These are phyloP conservation scores for Myotis planiceps DNA, from an alignment of 2,797 vertebrate genomes.

Conservation along the genomic window DNA sequence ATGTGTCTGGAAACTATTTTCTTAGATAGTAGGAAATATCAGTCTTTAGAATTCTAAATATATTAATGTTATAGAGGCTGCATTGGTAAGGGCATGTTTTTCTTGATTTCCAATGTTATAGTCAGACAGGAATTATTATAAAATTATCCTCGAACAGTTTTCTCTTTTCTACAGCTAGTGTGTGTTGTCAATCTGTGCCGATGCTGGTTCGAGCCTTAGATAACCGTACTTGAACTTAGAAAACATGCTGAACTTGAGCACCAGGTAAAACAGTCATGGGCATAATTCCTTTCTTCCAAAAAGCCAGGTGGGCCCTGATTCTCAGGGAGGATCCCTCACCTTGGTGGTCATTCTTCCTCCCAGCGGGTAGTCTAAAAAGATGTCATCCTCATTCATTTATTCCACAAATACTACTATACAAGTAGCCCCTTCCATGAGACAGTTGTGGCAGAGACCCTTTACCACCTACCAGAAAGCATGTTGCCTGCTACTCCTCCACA, in stretches of 20 bases:
- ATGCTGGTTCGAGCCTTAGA: background rate
- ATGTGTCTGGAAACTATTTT: conserved; percentile 24
- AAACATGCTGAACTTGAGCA: background rate
- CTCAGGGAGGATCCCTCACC: no score
- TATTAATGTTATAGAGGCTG: background rate
- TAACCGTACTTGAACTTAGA: background rate
- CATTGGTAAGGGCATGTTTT: background rate
- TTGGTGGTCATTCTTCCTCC: background rate
- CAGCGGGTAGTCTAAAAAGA: background rate
- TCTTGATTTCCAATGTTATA: background rate
- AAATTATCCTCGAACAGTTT: background rate
- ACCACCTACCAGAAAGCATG: no score
- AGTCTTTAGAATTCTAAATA: background rate
- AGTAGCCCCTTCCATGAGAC: background rate
- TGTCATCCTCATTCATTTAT: no score
- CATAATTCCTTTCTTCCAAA: background rate
- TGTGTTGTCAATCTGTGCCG: fast-evolving
- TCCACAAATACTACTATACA: background rate
- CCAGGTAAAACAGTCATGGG: background rate
- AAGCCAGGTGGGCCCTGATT: background rate
- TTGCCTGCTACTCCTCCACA: background rate
- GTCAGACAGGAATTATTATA: background rate
- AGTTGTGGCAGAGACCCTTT: no score
- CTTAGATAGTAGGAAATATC: background rate
- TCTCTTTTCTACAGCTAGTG: background rate